A percentile compares a stretch with the other conserved stretches of the same genome.
Evolutionary conservation across 2,888 invertebrate genomes (phyloP).

Genomic region (Heliconius charithonia): DNA sequence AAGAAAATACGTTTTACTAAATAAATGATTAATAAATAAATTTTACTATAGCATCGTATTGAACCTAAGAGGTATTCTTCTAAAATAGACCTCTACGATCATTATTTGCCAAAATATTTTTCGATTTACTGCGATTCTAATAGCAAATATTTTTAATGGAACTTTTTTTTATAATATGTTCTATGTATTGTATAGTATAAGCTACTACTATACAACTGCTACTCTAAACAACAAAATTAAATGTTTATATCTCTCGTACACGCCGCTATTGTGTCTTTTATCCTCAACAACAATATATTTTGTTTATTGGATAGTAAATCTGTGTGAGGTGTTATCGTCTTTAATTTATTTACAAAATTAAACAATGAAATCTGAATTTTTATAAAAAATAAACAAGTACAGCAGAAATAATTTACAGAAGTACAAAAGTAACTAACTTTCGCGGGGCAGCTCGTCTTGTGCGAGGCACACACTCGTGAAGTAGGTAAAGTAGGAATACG

Average conservation of each 20-base stretch:
- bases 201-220: no score
- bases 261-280: background rate
- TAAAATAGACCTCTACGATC: no score
- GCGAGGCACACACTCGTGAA: background rate
- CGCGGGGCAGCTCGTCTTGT: background rate
- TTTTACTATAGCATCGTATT: no score
- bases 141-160: no score
- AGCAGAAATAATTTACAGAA: no score
- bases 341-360: background rate
- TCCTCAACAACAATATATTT: background rate
- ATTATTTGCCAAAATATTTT: no score
- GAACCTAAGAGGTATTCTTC: no score
- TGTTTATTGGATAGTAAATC: background rate
- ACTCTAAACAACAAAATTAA: background rate
- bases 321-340: background rate
- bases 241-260: background rate
- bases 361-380: background rate
- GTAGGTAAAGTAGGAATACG: background rate
- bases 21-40: no score
- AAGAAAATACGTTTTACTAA: no score
- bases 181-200: conserved; percentile 1
- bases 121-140: no score
- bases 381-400: background rate
- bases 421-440: no score
- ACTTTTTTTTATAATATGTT: background rate